Percentiles rank a stretch among this genome's conserved stretches.
These are phyloP conservation scores for Agapornis canus DNA, from an alignment of 2,797 vertebrate species.

Conservation along the genomic window DNA sequence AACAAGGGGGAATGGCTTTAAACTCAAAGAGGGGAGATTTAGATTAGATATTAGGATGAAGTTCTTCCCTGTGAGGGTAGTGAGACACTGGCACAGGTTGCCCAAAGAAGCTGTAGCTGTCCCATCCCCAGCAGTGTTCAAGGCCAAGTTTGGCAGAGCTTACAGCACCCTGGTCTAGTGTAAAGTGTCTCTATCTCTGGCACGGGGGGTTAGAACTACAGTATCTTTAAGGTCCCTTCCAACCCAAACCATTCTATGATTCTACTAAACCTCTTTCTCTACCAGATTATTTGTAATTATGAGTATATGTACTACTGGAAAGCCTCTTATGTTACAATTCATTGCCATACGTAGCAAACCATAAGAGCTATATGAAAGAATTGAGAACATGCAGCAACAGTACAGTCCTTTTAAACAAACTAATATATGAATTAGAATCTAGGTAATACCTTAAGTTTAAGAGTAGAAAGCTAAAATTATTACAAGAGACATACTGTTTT, in stretches of 20 bases:
- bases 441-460: background rate
- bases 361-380: background rate
- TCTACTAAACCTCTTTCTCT: background rate
- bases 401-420: background rate
- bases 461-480: background rate
- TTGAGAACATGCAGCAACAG: background rate
- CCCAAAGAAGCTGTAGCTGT: background rate
- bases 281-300: background rate
- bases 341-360: background rate
- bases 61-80: background rate
- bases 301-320: background rate
- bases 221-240: background rate
- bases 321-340: accelerated
- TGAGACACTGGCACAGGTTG: background rate
- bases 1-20: background rate
- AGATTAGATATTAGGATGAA: background rate
- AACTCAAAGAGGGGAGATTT: background rate
- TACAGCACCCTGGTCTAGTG: background rate
- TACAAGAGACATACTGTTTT: background rate
- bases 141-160: background rate
- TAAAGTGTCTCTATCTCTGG: background rate
- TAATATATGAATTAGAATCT: background rate
- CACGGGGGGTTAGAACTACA: background rate
- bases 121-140: background rate
- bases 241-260: background rate